phyloP scores from a whole-genome alignment of 2,888 invertebrate genomes.

The Gastrophysa polygoni region DNA sequence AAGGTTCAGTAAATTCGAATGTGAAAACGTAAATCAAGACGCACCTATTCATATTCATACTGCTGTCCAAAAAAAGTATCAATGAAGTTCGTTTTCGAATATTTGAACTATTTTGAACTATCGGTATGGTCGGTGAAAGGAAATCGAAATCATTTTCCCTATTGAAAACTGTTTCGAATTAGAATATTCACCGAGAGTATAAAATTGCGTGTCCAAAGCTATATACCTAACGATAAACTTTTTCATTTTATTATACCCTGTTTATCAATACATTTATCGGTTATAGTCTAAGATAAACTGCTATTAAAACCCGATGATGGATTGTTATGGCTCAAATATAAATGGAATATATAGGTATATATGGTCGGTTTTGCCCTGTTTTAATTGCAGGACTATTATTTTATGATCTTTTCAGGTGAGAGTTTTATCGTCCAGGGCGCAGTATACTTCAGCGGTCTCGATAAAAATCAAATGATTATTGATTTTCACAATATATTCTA shows the following conservation, averaged over 20 bases:
- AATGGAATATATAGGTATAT: constrained; percentile 24
- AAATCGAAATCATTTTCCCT: too few species aligned
- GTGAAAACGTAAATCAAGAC: too few species aligned
- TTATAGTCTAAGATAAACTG: constrained; percentile 29
- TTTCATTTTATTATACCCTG: constrained; percentile 25
- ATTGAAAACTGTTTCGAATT: background rate
- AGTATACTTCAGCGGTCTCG: background rate
- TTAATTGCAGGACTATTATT: constrained; percentile 7
- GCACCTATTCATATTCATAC: too few species aligned
- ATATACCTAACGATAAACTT: constrained; percentile 13
- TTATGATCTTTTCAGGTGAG: constrained; percentile 13
- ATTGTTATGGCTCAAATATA: constrained; percentile 32
- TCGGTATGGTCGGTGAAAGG: too few species aligned
- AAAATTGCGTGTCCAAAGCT: constrained; percentile 13
- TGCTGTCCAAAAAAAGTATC: too few species aligned
- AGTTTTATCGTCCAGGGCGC: constrained; percentile 6
- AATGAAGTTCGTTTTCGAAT: too few species aligned
- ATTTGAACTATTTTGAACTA: too few species aligned
- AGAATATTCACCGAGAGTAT: constrained; percentile 5
- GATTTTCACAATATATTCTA: background rate
- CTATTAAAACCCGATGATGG: constrained; percentile 38
- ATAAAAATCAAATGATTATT: background rate
- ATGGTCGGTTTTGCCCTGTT: background rate
- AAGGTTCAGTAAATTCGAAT: too few species aligned
- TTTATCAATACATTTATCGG: constrained; percentile 36